Percentiles rank a stretch among this genome's conserved stretches.
phyloP scores from a whole-genome alignment of 2,888 invertebrate genomes.

The Nemotelus pantherinus region DNA sequence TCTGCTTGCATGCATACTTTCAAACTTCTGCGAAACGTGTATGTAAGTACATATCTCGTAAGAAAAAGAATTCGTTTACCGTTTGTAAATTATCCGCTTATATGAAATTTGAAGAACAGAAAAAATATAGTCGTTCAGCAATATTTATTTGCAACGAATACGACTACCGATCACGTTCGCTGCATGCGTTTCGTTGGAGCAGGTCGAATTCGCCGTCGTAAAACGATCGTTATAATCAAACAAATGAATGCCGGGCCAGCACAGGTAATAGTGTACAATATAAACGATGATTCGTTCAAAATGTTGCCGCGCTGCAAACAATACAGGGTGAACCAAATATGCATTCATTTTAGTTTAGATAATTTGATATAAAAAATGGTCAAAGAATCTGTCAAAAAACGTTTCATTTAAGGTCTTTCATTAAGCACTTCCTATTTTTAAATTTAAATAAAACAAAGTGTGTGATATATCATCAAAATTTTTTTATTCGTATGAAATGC shows the following conservation, averaged over 20 bases:
- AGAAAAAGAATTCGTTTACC: not conserved
- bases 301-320: conserved; percentile 16
- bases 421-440: too few species aligned
- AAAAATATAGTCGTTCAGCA: not conserved
- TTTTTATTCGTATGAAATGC: too few species aligned
- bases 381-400: too few species aligned
- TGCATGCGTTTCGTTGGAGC: not conserved
- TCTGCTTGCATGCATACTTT: too few species aligned
- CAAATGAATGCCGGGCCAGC: not conserved
- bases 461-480: too few species aligned
- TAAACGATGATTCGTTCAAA: not conserved
- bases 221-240: conserved; percentile 12
- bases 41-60: too few species aligned
- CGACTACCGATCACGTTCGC: not conserved
- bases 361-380: too few species aligned
- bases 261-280: not conserved
- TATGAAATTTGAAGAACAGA: not conserved
- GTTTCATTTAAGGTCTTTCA: too few species aligned
- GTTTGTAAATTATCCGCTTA: not conserved
- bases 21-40: too few species aligned
- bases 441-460: too few species aligned
- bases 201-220: conserved; percentile 19
- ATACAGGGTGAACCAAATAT: conserved; percentile 14
- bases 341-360: not conserved
- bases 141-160: conserved; percentile 1